A percentile compares a stretch with the other conserved stretches of the same genome.
phyloP scores from a whole-genome alignment of 2,888 invertebrate genomes.

The Sussaba pulchella region DNA sequence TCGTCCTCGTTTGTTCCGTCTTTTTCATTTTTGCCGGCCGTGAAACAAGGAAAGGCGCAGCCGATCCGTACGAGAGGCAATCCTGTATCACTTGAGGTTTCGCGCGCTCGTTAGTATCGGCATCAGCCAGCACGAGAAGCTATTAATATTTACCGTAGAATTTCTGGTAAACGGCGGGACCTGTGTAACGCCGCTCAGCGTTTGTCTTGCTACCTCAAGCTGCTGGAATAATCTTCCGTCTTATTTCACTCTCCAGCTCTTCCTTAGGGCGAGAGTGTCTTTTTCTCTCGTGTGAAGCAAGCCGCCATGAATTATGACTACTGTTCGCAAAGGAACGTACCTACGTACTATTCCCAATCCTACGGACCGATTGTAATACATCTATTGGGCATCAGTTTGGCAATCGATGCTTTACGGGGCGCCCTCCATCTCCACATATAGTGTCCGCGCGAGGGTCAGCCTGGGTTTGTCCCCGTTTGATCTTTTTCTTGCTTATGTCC shows the following conservation, averaged over 20 bases:
- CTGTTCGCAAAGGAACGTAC: constrained; percentile 64
- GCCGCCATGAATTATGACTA: constrained; percentile 70
- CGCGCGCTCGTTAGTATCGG: constrained; percentile 70
- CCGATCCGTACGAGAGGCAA: constrained; percentile 57
- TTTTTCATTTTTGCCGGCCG: constrained; percentile 2
- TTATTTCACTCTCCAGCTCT: constrained; percentile 18
- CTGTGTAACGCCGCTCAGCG: constrained; percentile 40
- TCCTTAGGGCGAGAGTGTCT: constrained; percentile 13
- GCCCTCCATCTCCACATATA: neutral
- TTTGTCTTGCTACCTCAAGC: constrained; percentile 42
- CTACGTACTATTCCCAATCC: constrained; percentile 30
- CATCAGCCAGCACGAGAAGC: constrained; percentile 65
- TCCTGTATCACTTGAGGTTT: neutral
- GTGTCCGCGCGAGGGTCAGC: constrained; percentile 2
- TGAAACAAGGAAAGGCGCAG: constrained; percentile 59
- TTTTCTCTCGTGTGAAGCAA: constrained; percentile 47
- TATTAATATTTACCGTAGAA: constrained; percentile 68
- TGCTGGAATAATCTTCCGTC: constrained; percentile 44
- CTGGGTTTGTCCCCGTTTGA: neutral
- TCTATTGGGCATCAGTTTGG: neutral
- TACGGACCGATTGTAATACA: neutral
- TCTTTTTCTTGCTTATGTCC: neutral
- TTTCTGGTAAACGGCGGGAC: constrained; percentile 60
- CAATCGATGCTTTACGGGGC: constrained; percentile 2
- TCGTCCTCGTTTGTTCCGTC: neutral